Evolutionary conservation across 2,797 vertebrate species (phyloP).

Genomic region (Spondyliosoma cantharus): DNA sequence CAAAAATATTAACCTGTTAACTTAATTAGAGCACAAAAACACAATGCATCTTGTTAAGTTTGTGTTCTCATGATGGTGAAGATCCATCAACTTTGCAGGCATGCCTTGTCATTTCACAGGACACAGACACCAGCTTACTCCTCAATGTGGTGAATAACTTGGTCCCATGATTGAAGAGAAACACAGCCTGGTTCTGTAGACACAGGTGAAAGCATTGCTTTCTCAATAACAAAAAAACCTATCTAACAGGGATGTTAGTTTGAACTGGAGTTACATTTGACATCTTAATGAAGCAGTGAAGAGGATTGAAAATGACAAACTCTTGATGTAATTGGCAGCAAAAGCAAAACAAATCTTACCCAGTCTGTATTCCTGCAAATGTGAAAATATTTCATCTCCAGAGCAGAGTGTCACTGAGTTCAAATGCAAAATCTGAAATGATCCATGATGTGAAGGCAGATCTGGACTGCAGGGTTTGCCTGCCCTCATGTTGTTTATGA

Average conservation of each 20-base stretch:
- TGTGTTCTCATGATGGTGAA: too few relatives aligned
- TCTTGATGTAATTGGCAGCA: neutral
- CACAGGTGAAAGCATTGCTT: neutral
- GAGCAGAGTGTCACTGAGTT: too few relatives aligned
- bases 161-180: neutral
- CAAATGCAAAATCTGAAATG: neutral
- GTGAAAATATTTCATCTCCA: neutral
- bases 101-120: too few relatives aligned
- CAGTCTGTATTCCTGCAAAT: neutral
- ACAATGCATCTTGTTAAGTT: too few relatives aligned
- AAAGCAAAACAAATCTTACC: neutral
- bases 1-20: too few relatives aligned
- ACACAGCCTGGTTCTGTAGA: neutral
- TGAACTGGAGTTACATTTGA: neutral
- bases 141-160: constrained; percentile 1
- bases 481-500: neutral
- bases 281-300: neutral
- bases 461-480: neutral
- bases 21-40: too few relatives aligned
- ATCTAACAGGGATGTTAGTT: neutral
- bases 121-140: neutral
- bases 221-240: neutral
- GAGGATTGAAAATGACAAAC: neutral
- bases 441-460: neutral
- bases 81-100: too few relatives aligned